A percentile compares a stretch with the other conserved stretches of the same genome.
Conservation (phyloP, 2,888 invertebrate genomes). For the Rhagonycha lutea region DNA sequence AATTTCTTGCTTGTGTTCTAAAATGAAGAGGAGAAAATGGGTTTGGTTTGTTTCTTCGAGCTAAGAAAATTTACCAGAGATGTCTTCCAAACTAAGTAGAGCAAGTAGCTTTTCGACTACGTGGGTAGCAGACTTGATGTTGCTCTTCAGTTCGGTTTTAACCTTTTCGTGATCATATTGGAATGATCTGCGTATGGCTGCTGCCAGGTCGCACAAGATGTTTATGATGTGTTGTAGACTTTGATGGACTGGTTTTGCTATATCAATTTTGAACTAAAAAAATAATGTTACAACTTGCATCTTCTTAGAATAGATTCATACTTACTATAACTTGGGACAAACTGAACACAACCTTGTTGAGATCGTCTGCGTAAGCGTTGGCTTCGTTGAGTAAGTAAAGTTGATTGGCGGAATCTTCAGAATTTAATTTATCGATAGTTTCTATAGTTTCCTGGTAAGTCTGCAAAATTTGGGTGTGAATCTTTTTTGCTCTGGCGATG, state of each 20-base stretch:
- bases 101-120: not conserved
- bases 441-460: not conserved
- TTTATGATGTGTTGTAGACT: not conserved
- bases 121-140: not conserved
- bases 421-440: not conserved
- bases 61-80: not conserved
- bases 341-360: not conserved
- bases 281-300: not conserved
- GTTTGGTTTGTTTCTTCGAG: not conserved
- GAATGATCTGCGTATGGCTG: not conserved
- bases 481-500: not conserved
- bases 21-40: not conserved
- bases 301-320: not conserved
- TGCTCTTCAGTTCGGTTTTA: not conserved
- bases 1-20: not conserved
- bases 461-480: not conserved
- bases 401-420: not conserved
- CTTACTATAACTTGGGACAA: not conserved
- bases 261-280: not conserved
- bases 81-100: not conserved
- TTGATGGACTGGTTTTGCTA: not conserved
- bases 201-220: not conserved
- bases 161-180: not conserved
- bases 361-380: not conserved
- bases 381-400: not conserved